Evolutionary conservation across 2,888 invertebrate species (phyloP).

Genomic region (Diogma glabrata): DNA sequence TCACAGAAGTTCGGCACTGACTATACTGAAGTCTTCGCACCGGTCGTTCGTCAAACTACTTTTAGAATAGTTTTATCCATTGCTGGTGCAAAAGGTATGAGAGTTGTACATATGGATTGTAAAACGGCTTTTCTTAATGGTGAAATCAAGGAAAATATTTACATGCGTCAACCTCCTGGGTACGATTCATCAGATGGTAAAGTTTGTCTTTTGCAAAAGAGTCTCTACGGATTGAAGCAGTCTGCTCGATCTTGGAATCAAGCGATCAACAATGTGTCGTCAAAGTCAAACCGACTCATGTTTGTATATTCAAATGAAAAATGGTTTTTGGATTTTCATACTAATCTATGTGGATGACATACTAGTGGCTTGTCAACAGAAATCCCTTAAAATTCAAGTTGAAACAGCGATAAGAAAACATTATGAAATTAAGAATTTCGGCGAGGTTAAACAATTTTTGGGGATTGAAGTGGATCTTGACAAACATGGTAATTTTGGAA

Average conservation of each 20-base stretch:
- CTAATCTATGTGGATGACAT: neutral
- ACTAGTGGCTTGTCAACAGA: neutral
- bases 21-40: conserved; percentile 20
- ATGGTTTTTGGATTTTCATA: neutral
- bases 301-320: neutral
- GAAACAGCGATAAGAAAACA: neutral
- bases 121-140: conserved; percentile 24
- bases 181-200: neutral
- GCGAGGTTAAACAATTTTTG: neutral
- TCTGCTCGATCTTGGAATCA: conserved; percentile 18
- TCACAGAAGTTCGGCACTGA: conserved; percentile 17
- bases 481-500: too few species aligned
- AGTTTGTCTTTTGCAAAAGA: conserved; percentile 11
- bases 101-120: conserved; percentile 17
- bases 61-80: conserved; percentile 17
- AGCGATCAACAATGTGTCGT: conserved; percentile 13
- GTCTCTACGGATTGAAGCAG: conserved; percentile 20
- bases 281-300: neutral
- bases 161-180: conserved; percentile 13
- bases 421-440: neutral
- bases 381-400: neutral
- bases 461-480: neutral
- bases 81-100: too few species aligned
- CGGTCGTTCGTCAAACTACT: conserved; percentile 15
- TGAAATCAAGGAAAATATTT: conserved; percentile 11